A percentile compares a stretch with the other conserved stretches of the same genome.
phyloP scores from a whole-genome alignment of 2,888 invertebrate species.

The Eupithecia dodoneata region DNA sequence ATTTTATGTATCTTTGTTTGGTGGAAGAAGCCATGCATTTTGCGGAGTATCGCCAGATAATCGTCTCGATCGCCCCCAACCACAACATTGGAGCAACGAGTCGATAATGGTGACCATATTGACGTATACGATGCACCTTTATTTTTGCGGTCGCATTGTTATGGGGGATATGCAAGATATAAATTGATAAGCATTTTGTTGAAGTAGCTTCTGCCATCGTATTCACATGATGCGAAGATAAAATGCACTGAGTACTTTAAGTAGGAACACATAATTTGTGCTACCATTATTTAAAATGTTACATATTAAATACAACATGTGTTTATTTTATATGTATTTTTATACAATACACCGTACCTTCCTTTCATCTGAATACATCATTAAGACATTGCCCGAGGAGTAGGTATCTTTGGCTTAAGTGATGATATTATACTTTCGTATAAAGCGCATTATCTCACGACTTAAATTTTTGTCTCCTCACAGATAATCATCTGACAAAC shows the following conservation, averaged over 20 bases:
- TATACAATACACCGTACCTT: neutral
- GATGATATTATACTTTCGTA: neutral
- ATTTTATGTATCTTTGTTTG: neutral
- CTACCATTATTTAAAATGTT: neutral
- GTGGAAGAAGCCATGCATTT: neutral
- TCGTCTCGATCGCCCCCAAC: constrained; percentile 75
- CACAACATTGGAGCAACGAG: constrained; percentile 78
- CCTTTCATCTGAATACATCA: neutral
- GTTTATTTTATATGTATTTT: neutral
- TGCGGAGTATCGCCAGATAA: constrained; percentile 52
- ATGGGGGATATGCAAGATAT: constrained; percentile 50
- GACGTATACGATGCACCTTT: constrained; percentile 57
- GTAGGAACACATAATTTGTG: neutral
- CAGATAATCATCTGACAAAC: constrained; percentile 63
- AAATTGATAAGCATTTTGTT: constrained; percentile 15
- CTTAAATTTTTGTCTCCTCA: constrained; percentile 66
- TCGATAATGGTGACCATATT: constrained; percentile 69
- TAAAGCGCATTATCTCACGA: constrained; percentile 49
- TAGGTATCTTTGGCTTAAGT: neutral
- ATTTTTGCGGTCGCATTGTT: constrained; percentile 67
- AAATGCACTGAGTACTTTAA: neutral
- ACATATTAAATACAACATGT: too few relatives aligned
- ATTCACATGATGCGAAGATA: constrained; percentile 5
- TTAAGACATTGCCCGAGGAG: neutral
- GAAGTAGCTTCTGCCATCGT: constrained; percentile 7